Conservation (phyloP, 1,140 invertebrate species). For the Orchestia grillus region DNA sequence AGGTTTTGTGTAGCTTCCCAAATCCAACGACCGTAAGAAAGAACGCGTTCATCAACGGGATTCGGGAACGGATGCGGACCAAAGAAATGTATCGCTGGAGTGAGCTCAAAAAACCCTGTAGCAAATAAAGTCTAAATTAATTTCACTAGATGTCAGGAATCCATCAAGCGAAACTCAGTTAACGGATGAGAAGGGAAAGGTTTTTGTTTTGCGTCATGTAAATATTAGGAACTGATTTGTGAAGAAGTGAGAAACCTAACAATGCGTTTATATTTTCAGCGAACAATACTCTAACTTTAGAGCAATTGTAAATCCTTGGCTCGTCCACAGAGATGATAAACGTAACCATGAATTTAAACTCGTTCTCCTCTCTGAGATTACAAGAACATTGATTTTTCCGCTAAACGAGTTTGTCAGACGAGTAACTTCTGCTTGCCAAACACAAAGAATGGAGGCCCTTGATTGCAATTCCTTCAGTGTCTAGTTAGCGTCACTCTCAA, state of each 20-base stretch:
- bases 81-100: neutral
- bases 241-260: neutral
- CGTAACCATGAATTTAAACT: neutral
- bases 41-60: neutral
- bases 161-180: neutral
- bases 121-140: neutral
- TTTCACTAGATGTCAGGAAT: constrained; percentile 1
- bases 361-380: neutral
- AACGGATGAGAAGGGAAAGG: neutral
- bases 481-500: neutral
- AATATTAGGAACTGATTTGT: neutral
- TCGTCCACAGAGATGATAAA: neutral
- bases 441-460: neutral
- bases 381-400: neutral
- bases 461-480: neutral
- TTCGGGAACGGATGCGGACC: neutral
- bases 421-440: neutral
- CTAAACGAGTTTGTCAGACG: neutral
- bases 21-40: neutral
- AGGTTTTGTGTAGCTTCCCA: constrained; percentile 7
- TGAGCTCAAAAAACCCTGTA: neutral
- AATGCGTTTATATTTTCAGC: neutral
- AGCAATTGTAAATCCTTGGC: neutral
- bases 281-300: neutral
- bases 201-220: neutral